phyloP scores from a whole-genome alignment of 2,888 invertebrate genomes.

The Ernsta delagoae region DNA sequence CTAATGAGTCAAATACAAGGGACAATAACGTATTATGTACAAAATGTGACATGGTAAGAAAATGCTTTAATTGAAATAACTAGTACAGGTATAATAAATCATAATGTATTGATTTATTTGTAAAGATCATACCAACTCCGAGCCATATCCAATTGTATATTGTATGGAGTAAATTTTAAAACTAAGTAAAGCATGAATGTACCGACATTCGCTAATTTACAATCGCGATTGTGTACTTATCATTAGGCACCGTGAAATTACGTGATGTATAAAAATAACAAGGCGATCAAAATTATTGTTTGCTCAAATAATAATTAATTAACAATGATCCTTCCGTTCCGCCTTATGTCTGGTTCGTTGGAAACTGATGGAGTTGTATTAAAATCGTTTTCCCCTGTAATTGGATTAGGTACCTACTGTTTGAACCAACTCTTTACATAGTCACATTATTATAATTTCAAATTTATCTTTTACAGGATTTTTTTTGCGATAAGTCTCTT shows the following conservation, averaged over 20 bases:
- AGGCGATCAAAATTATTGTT: constrained; percentile 8
- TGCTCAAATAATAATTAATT: constrained; percentile 19
- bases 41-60: too few relatives aligned
- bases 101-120: too few relatives aligned
- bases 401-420: not conserved
- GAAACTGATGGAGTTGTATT: constrained; percentile 1
- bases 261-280: constrained; percentile 12
- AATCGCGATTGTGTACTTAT: constrained; percentile 16
- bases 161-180: not conserved
- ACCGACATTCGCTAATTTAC: constrained; percentile 5
- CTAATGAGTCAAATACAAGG: too few relatives aligned
- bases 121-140: too few relatives aligned
- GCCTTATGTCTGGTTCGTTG: not conserved
- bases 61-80: too few relatives aligned
- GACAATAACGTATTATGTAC: too few relatives aligned
- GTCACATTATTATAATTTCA: too few relatives aligned
- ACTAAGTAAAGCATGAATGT: constrained; percentile 11
- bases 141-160: too few relatives aligned
- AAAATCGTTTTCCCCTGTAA: not conserved
- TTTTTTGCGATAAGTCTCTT: too few relatives aligned
- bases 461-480: too few relatives aligned
- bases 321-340: constrained; percentile 3
- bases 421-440: too few relatives aligned
- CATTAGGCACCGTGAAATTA: constrained; percentile 18
- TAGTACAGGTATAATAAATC: too few relatives aligned